Percentiles rank a stretch among this genome's conserved stretches.
phyloP scores from a whole-genome alignment of 2,113 vertebrate species.

The Chelonoidis abingdonii region DNA sequence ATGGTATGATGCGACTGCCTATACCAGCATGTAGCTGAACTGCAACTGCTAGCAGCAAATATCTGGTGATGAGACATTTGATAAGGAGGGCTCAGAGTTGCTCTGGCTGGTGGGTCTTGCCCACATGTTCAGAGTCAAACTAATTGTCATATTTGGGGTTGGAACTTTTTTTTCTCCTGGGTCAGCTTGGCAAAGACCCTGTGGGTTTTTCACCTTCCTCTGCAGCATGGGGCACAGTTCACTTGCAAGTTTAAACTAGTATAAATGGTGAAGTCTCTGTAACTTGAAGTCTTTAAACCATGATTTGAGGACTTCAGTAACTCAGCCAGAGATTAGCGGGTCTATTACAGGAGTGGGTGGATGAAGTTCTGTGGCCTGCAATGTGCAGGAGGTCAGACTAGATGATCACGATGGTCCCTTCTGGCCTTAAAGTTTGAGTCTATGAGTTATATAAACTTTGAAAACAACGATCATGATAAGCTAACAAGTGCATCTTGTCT shows the following conservation, averaged over 20 bases:
- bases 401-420: not conserved
- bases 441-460: not conserved
- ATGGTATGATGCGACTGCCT: no score
- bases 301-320: not conserved
- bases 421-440: not conserved
- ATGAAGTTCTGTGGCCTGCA: no score
- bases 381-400: not conserved
- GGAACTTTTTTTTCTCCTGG: not conserved
- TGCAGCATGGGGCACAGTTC: not conserved
- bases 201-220: not conserved
- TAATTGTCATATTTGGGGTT: not conserved
- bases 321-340: not conserved
- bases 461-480: not conserved
- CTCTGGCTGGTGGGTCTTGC: not conserved
- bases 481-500: not conserved
- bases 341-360: no score
- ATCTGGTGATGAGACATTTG: not conserved
- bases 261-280: not conserved
- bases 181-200: not conserved
- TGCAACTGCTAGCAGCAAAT: not conserved
- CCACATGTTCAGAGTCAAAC: not conserved
- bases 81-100: not conserved
- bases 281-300: not conserved
- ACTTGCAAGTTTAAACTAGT: not conserved
- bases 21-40: not conserved